phyloP scores from a whole-genome alignment of 2,888 invertebrate genomes.

The Platypus cylindrus region DNA sequence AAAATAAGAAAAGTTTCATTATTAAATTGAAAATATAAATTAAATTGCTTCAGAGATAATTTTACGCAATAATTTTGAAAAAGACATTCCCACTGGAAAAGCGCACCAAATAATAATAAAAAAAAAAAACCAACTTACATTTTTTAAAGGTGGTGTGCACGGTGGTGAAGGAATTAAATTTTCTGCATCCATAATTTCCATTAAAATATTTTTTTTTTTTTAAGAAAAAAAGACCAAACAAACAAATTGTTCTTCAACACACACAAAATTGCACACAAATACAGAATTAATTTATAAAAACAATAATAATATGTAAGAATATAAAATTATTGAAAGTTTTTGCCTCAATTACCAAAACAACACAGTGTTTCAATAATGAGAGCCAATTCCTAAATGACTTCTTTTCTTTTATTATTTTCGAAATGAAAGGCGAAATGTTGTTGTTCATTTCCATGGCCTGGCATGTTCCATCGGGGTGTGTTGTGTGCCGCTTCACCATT shows the following conservation, averaged over 20 bases:
- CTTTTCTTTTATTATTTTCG: constrained; percentile 1
- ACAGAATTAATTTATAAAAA: background rate
- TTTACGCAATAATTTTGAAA: background rate
- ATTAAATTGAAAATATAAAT: no score
- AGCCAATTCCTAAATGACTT: constrained; percentile 6
- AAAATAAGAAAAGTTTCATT: no score
- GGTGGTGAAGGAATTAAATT: constrained; percentile 49
- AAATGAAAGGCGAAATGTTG: constrained; percentile 17
- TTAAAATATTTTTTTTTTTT: constrained; percentile 12
- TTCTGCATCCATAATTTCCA: constrained; percentile 18
- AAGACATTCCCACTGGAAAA: background rate
- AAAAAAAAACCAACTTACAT: constrained; percentile 25
- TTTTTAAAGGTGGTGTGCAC: constrained; percentile 56
- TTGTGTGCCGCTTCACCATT: constrained; percentile 33
- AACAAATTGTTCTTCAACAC: background rate
- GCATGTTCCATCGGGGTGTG: constrained; percentile 34
- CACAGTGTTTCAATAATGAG: no score
- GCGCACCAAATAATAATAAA: constrained; percentile 6
- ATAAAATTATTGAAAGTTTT: no score
- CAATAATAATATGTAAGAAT: background rate
- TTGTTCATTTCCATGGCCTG: constrained; percentile 27
- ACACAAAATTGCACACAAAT: background rate
- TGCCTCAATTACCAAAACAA: no score
- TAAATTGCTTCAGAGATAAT: no score
- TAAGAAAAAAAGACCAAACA: no score